phyloP scores from a whole-genome alignment of 2,888 invertebrate species.

The Drosophila acutilabella region DNA sequence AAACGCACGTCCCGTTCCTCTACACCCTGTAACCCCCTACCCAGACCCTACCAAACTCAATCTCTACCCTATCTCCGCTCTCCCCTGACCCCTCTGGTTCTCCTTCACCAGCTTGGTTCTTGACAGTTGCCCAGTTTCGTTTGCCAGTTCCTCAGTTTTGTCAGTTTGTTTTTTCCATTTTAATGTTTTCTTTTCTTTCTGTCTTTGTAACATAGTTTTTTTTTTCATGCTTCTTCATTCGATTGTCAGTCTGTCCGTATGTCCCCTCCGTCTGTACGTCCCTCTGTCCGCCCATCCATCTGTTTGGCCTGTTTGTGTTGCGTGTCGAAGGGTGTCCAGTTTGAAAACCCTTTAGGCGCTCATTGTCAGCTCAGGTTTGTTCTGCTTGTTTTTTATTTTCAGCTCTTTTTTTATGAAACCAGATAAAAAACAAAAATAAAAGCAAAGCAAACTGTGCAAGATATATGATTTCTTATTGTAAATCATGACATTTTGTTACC shows the following conservation, averaged over 20 bases:
- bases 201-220: conserved; percentile 75
- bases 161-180: conserved; percentile 58
- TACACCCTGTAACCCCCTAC: neutral
- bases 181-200: conserved; percentile 57
- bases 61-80: conserved; percentile 3
- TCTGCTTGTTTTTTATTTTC: conserved; percentile 9
- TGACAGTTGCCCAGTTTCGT: conserved; percentile 61
- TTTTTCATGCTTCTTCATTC: conserved; percentile 45
- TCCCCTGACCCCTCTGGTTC: neutral
- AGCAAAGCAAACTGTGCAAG: conserved; percentile 42
- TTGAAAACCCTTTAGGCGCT: conserved; percentile 77
- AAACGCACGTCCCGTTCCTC: conserved; percentile 67
- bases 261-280: conserved; percentile 3
- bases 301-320: conserved; percentile 48
- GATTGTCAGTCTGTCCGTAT: conserved; percentile 29
- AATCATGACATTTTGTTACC: conserved; percentile 77
- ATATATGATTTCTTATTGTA: conserved; percentile 78
- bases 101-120: conserved; percentile 25
- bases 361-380: conserved; percentile 73
- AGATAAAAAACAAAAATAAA: conserved; percentile 56
- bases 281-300: conserved; percentile 37
- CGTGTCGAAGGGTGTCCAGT: conserved; percentile 47
- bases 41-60: neutral
- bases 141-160: conserved; percentile 42
- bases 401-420: conserved; percentile 38